Base-by-base conservation (phyloP, 2,888 invertebrate genomes). In the Lacanobia oleracea region DNA sequence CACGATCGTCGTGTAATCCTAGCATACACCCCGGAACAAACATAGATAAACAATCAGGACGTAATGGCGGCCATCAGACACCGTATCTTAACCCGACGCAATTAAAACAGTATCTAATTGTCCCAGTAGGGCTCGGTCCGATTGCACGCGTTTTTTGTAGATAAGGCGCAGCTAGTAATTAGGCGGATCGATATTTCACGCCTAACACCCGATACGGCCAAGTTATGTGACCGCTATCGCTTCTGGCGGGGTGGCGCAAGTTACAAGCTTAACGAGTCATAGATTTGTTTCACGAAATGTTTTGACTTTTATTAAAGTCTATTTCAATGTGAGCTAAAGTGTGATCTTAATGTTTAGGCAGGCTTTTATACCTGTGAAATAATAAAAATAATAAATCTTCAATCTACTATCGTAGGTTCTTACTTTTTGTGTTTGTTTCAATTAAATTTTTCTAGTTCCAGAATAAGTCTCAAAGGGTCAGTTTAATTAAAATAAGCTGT, bases 201-300 rank as follows among this genome's bases (percentile, higher is more conserved):
- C 75, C 79, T 70, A 73, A 68, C 79, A 74, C 78, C 81, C 81
- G 88, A 87, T 88, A 88, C 83, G 70, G 76, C 50, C 87, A 88
- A 88, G 89, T 88, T 89, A 89, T 87, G 87, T 70, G 85, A 67
- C 83, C 82, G 79, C 83, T 83, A 81, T 82, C 78, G 78, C 81
- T 69, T 67, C 54, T 61, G 65, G 63, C 45, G 54, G 37, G 6
- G 10, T 51, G 77, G 69, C 27, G 9, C 45, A 57, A 69, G 9
- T 33, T 23, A 65, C 57, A 60, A 51, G 53, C 37, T 23, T 62
- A 51, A 45, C 40, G 40, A 16, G 1, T 8, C 9, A 2, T 16
- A 18, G 16, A 18, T 27, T 56, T 56, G 54, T 27, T 54, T 27
- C 16, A 16, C 1, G 3, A 18, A 48, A 48, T 48, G 48, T 48